Conservation (phyloP, 2,797 vertebrate species). For the Pogonophryne albipinna region DNA sequence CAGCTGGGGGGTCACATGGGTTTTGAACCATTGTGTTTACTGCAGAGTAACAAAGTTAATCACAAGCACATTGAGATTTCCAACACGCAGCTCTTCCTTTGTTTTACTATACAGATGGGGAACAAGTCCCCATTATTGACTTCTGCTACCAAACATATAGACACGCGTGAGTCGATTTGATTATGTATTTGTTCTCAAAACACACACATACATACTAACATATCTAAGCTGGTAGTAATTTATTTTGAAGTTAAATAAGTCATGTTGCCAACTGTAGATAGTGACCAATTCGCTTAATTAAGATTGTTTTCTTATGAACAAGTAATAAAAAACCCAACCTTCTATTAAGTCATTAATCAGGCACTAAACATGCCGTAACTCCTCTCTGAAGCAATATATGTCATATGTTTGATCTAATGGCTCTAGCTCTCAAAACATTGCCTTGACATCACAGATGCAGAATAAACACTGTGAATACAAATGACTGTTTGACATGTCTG, state of each 20-base stretch:
- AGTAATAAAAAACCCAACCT: not conserved
- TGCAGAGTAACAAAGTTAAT: conserved; percentile 63
- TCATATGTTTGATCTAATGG: conserved; percentile 8
- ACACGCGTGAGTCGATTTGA: conserved; percentile 17
- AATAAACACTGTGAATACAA: conserved; percentile 20
- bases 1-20: conserved; percentile 30
- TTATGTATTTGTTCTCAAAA: conserved; percentile 14
- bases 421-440: conserved; percentile 6
- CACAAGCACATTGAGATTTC: conserved; percentile 61
- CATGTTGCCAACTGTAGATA: conserved; percentile 25
- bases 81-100: conserved; percentile 34
- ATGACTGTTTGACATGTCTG: conserved; percentile 21
- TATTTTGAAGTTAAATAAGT: conserved; percentile 19
- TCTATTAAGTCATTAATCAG: not conserved
- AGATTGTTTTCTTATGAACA: not conserved
- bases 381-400: conserved; percentile 2
- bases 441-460: conserved; percentile 8
- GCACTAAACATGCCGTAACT: not conserved
- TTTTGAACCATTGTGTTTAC: conserved; percentile 68
- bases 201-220: conserved; percentile 1
- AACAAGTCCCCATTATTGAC: conserved; percentile 36
- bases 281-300: conserved; percentile 31
- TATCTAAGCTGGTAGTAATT: conserved; percentile 22
- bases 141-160: conserved; percentile 40
- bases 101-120: conserved; percentile 52